Percentiles rank a stretch among this genome's conserved stretches.
Evolutionary conservation across 2,113 vertebrate genomes (phyloP).

Genomic region (Hymenochirus boettgeri): DNA sequence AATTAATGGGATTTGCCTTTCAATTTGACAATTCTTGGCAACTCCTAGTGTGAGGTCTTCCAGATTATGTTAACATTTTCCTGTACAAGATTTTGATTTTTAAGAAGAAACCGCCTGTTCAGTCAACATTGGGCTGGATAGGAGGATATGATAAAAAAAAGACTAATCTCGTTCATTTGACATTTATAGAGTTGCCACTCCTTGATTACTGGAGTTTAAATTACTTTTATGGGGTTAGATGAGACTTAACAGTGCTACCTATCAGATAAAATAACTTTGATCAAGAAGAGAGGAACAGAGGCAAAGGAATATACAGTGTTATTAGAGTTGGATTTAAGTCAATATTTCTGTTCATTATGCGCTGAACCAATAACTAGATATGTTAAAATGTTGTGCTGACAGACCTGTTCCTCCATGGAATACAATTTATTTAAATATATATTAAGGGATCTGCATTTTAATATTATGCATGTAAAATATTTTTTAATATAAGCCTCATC

Average conservation of each 20-base stretch:
- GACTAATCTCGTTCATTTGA: neutral
- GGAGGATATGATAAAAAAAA: neutral
- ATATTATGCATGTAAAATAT: neutral
- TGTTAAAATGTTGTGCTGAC: neutral
- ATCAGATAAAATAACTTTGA: neutral
- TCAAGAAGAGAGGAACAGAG: neutral
- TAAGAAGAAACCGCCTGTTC: neutral
- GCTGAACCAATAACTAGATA: neutral
- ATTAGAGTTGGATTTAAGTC: neutral
- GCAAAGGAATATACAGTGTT: neutral
- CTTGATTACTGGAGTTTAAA: neutral
- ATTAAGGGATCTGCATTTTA: neutral
- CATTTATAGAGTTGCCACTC: neutral
- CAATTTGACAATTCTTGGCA: neutral
- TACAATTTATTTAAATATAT: neutral
- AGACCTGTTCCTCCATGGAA: neutral
- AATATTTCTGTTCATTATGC: neutral
- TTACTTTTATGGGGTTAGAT: neutral
- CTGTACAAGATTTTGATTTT: neutral
- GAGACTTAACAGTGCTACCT: neutral
- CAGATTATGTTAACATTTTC: slow-evolving; percentile 3
- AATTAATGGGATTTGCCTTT: too few species aligned
- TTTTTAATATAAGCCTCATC: too few species aligned
- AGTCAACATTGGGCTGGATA: neutral
- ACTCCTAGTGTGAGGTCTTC: neutral